These are phyloP conservation scores for Loris lydekkerianus DNA, from an alignment of 2,797 vertebrate species.

Conservation along the genomic window DNA sequence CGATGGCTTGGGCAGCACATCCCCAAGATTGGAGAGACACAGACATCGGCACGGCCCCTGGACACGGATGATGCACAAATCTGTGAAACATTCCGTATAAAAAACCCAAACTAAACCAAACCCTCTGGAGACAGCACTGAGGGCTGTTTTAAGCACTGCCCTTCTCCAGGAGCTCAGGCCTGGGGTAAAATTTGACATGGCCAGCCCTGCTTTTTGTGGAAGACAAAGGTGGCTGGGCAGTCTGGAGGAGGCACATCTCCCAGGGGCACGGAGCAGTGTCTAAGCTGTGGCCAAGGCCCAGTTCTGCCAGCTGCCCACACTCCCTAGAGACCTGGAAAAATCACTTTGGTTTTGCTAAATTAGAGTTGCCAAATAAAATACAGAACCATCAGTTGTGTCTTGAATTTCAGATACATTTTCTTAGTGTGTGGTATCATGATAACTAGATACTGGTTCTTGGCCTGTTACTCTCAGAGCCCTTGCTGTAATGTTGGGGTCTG, in stretches of 20 bases:
- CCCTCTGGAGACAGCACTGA: neutral
- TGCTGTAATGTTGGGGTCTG: neutral
- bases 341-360: neutral
- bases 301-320: neutral
- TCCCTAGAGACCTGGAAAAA: neutral
- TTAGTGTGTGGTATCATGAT: neutral
- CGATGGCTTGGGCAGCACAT: neutral
- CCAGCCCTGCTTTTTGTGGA: no score
- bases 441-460: neutral
- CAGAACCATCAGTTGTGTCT: no score
- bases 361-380: neutral
- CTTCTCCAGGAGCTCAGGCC: neutral
- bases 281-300: neutral
- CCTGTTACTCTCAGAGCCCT: neutral
- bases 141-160: neutral
- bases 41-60: neutral
- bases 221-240: neutral
- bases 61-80: neutral
- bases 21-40: neutral
- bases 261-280: rapidly evolving
- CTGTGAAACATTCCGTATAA: neutral
- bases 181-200: neutral
- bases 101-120: neutral
- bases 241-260: neutral
- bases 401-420: neutral